Evolutionary conservation across 2,888 invertebrate species (phyloP), one percentile per base, ranked within the genome.

Genomic region (Autographa pulchrina): DNA sequence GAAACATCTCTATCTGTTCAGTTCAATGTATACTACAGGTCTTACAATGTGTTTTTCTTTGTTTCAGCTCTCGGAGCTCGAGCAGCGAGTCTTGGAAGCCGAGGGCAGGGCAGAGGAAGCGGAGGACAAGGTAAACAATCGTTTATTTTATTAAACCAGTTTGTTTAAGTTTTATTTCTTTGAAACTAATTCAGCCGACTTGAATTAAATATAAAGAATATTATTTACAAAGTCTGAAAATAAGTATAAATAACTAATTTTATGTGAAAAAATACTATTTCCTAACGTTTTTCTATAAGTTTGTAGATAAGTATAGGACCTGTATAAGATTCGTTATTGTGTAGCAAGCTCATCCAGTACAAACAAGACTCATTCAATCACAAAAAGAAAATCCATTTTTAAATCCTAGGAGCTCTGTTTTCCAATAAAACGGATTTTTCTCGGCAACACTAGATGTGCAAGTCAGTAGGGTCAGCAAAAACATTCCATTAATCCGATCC

Each of bases 31-130:
- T 54, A 54, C 54, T 20, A 11, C 54, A 38, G 48, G 65, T 66
- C 61, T 68, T n/a, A 54, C 74, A 68, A 77, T 61, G 59, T 63
- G 20, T 73, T 72, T 75, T 77, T 85, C 81, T 87, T 93, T 93
- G 91, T 97, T 97, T 79, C 97, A 99, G 99, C 97, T 99, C 96
- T 98, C 98, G 93, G 99, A 99, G 96, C 97, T 99, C 96, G 99
- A 99, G 95, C 98, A 98, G 92, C 97, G 98, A 88, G 98, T 98
- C 91, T 96, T 98, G 94, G 98, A 99, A 94, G 99, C 99, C 86
- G 99, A 99, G 96, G 97, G 98, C 87, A 96, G 99, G 87, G 99
- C 99, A 66, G 98, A 98, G 91, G 98, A 98, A 94, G 99, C 99
- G 78, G 98, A 99, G 95, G 98, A 98, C 95, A 99, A 99, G 98